Evolutionary conservation across 2,113 vertebrate genomes (phyloP).

Genomic region (Chaetorhynchus papuensis): DNA sequence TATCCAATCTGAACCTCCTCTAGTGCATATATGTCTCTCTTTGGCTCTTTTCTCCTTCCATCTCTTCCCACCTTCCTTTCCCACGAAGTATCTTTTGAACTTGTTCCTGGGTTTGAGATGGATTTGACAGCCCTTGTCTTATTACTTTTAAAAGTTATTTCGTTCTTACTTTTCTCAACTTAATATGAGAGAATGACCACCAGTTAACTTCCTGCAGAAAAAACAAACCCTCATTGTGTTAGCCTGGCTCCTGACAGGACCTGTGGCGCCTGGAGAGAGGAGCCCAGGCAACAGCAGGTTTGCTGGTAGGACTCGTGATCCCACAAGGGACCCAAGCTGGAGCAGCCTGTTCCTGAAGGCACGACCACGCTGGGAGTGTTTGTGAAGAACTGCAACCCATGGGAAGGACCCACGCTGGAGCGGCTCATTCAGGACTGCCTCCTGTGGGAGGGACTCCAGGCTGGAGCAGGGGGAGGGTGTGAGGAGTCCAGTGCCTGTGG

Average conservation of each 20-base stretch:
- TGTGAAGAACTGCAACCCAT: not conserved
- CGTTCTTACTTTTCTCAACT: not conserved
- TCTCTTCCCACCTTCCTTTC: not conserved
- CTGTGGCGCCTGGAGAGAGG: not conserved
- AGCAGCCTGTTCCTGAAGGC: not conserved
- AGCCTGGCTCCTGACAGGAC: not conserved
- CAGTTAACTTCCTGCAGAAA: not conserved
- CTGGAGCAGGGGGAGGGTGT: not conserved
- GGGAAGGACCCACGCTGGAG: not conserved
- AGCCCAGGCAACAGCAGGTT: not conserved
- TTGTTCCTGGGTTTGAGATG: not conserved
- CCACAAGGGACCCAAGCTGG: accelerated
- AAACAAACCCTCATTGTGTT: not conserved
- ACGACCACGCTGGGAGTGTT: accelerated
- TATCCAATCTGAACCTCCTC: not conserved
- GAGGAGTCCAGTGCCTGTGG: too few relatives aligned
- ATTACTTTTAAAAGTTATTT: not conserved
- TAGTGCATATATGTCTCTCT: not conserved
- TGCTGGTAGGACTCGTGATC: accelerated
- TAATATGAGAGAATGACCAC: not conserved
- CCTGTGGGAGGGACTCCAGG: accelerated
- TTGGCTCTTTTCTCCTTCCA: not conserved
- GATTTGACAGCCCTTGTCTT: not conserved
- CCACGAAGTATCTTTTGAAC: not conserved
- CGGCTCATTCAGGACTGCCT: not conserved